These are phyloP conservation scores for Cryptocheilus praepositus DNA, from an alignment of 2,888 invertebrate species.

Conservation along the genomic window DNA sequence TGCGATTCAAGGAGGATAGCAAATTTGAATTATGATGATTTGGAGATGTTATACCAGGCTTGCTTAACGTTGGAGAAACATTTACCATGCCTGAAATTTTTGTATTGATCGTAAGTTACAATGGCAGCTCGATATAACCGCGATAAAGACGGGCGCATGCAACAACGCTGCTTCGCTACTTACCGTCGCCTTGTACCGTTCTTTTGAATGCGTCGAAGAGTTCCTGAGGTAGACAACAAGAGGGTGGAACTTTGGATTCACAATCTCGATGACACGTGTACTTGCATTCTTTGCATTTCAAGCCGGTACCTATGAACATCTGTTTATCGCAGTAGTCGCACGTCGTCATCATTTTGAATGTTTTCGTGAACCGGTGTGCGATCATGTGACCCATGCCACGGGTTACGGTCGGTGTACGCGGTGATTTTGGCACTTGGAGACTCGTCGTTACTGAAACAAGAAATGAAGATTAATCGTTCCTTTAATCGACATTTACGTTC, in stretches of 20 bases:
- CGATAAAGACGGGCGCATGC: neutral
- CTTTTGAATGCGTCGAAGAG: slow-evolving; percentile 89
- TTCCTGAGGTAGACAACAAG: slow-evolving; percentile 92
- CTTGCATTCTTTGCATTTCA: slow-evolving; percentile 97
- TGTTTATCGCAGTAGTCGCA: slow-evolving; percentile 94
- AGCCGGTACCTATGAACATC: slow-evolving; percentile 87
- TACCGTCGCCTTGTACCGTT: slow-evolving; percentile 82
- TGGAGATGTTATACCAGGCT: slow-evolving; percentile 73
- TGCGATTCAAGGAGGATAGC: slow-evolving; percentile 70
- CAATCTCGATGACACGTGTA: slow-evolving; percentile 93
- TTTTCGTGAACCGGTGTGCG: slow-evolving; percentile 92
- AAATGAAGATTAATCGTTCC: too few species aligned
- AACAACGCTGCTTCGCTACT: slow-evolving; percentile 26
- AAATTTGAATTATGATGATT: slow-evolving; percentile 72
- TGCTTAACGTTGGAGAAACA: slow-evolving; percentile 76
- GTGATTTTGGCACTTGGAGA: slow-evolving; percentile 81
- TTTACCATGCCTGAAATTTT: slow-evolving; percentile 63
- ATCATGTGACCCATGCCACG: slow-evolving; percentile 92
- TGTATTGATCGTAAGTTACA: slow-evolving; percentile 8
- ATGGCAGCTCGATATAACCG: neutral
- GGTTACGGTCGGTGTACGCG: slow-evolving; percentile 86
- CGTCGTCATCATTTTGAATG: slow-evolving; percentile 90
- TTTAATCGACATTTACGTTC: too few species aligned
- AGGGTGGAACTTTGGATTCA: slow-evolving; percentile 92
- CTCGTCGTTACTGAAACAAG: slow-evolving; percentile 75